These are phyloP conservation scores for Toxonevra muliebris DNA, from an alignment of 2,888 invertebrate genomes.

Conservation along the genomic window DNA sequence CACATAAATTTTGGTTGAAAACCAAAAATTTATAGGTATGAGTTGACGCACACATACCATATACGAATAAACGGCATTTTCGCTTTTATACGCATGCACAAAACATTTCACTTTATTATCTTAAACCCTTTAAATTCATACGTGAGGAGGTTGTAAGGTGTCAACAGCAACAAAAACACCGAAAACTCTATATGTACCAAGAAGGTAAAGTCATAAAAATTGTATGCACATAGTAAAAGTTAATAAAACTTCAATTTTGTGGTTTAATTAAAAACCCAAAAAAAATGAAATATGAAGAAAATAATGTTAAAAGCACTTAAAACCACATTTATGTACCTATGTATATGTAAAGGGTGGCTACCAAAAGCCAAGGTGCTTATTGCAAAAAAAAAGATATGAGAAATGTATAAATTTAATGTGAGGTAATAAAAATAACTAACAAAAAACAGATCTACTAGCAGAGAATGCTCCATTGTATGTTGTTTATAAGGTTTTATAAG, in stretches of 20 bases:
- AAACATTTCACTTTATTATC: slow-evolving; percentile 12
- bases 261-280: slow-evolving; percentile 1
- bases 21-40: neutral
- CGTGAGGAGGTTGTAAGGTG: neutral
- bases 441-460: too few relatives aligned
- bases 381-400: neutral
- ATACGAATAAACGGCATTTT: neutral
- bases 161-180: neutral
- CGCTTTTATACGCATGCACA: neutral
- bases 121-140: neutral
- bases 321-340: neutral
- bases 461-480: too few relatives aligned
- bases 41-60: slow-evolving; percentile 12
- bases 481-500: too few relatives aligned
- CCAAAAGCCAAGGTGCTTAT: neutral
- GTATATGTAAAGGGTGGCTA: neutral
- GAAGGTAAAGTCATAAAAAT: neutral
- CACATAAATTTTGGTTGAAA: slow-evolving; percentile 25
- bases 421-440: neutral
- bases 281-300: neutral
- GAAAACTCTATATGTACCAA: neutral
- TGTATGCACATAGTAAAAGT: neutral
- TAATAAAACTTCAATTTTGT: neutral
- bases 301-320: neutral
- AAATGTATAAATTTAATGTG: neutral